Percentiles rank a stretch among this genome's conserved stretches.
Conservation (phyloP, 2,797 vertebrate genomes). For the Oceanodroma leucorhoa region DNA sequence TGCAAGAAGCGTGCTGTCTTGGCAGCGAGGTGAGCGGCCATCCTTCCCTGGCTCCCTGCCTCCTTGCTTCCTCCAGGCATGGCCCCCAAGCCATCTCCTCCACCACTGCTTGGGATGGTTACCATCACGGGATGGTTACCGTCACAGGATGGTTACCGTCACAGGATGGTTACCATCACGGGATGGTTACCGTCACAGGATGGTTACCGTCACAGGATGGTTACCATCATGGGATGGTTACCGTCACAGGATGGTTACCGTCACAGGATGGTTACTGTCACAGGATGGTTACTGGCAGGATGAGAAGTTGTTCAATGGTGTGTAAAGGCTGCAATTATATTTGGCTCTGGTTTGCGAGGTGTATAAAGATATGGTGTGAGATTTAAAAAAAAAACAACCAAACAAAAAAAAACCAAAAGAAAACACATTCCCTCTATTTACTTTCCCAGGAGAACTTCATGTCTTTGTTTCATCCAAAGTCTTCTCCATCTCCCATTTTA, state of each 20-base stretch:
- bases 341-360: not conserved
- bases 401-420: not conserved
- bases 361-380: not conserved
- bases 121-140: not conserved
- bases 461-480: not conserved
- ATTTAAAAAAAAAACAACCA: not conserved
- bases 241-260: too few relatives aligned
- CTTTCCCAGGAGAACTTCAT: not conserved
- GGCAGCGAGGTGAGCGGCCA: not conserved
- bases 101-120: not conserved
- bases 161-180: not conserved
- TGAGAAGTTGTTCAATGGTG: accelerated
- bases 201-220: not conserved
- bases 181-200: too few relatives aligned
- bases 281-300: not conserved
- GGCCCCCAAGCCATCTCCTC: not conserved
- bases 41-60: not conserved
- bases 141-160: not conserved
- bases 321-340: not conserved
- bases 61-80: not conserved
- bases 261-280: not conserved
- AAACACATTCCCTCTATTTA: not conserved
- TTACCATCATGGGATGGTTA: not conserved
- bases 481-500: not conserved
- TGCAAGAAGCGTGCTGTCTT: not conserved